Conservation (phyloP, 2,797 vertebrate genomes). For the Yasuhikotakia modesta region DNA sequence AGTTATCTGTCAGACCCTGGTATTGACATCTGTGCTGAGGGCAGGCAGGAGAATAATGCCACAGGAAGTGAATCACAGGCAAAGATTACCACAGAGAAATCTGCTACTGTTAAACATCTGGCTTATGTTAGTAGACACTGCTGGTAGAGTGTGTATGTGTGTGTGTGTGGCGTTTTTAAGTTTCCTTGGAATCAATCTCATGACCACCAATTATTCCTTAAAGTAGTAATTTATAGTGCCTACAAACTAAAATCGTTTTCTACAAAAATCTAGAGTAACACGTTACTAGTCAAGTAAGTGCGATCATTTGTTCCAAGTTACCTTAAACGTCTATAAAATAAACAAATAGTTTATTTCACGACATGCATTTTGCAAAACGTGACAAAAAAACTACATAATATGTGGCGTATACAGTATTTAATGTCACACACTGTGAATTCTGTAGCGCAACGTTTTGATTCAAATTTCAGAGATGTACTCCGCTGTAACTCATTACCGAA, state of each 20-base stretch:
- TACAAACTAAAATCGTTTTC: background rate
- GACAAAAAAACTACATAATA: background rate
- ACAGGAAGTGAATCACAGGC: slow-evolving; percentile 51
- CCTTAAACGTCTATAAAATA: background rate
- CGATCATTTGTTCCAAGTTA: background rate
- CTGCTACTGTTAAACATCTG: slow-evolving; percentile 69
- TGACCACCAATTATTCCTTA: too few species aligned
- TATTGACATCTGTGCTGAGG: slow-evolving; percentile 26
- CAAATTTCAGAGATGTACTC: background rate
- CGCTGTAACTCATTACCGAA: slow-evolving; percentile 7
- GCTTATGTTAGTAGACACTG: slow-evolving; percentile 50
- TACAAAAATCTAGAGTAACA: background rate
- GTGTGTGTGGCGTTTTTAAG: too few species aligned
- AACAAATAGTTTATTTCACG: background rate
- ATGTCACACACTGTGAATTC: background rate
- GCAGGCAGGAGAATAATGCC: slow-evolving; percentile 52
- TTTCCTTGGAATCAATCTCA: too few species aligned
- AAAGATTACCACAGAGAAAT: slow-evolving; percentile 49
- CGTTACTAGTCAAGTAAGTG: background rate
- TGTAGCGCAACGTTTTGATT: background rate
- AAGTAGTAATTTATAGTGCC: too few species aligned
- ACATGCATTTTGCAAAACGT: background rate
- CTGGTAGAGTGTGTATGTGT: slow-evolving; percentile 52
- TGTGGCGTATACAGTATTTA: background rate
- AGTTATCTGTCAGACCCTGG: slow-evolving; percentile 7